Conservation (phyloP, 2,113 vertebrate species). For the Platanista minor region DNA sequence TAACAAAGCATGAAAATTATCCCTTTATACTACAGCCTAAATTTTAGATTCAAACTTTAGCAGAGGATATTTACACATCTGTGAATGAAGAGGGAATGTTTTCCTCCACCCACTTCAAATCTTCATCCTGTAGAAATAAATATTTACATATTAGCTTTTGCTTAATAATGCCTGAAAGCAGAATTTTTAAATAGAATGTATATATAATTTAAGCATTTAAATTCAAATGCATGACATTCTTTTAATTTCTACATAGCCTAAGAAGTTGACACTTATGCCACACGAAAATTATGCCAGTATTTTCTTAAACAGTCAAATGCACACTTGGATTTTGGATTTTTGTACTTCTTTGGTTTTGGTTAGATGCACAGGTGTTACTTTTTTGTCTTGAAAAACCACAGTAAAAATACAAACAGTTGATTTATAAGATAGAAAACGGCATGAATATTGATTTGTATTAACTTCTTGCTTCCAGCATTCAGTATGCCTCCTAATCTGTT, state of each 20-base stretch:
- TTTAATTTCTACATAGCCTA: neutral
- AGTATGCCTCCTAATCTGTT: neutral
- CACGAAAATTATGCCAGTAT: neutral
- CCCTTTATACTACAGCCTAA: neutral
- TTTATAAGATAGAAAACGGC: neutral
- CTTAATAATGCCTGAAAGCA: neutral
- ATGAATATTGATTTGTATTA: neutral
- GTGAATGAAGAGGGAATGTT: slow-evolving; percentile 80
- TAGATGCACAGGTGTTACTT: neutral
- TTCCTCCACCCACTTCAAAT: slow-evolving; percentile 81
- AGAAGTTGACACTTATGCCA: neutral
- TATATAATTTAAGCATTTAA: neutral
- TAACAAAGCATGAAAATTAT: neutral
- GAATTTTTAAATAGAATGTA: neutral
- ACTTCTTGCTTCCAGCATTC: neutral
- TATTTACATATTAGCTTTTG: slow-evolving; percentile 42
- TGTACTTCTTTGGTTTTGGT: neutral
- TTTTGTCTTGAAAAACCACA: neutral
- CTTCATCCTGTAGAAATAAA: slow-evolving; percentile 75
- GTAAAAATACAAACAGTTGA: neutral
- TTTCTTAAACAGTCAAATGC: neutral
- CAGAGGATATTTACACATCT: slow-evolving; percentile 75
- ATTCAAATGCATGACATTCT: neutral
- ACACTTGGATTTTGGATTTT: neutral
- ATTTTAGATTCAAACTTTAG: neutral